phyloP scores from a whole-genome alignment of 2,797 vertebrate species.

The Danio tinwini region DNA sequence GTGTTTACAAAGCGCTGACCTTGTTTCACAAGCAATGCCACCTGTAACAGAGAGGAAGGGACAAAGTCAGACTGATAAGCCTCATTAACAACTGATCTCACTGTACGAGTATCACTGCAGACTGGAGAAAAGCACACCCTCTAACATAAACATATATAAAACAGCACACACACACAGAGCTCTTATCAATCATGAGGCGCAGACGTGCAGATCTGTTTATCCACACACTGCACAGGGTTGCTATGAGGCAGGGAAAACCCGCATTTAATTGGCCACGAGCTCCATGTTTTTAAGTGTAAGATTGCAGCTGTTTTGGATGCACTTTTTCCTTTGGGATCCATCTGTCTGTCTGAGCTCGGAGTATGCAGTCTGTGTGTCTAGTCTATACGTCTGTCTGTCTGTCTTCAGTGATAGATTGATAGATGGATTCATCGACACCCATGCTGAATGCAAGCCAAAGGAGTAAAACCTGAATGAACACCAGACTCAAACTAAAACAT shows the following conservation, averaged over 20 bases:
- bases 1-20: conserved; percentile 7
- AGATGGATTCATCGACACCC: conserved; percentile 28
- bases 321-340: conserved; percentile 11
- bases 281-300: conserved; percentile 34
- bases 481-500: background rate
- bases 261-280: conserved; percentile 6
- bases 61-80: conserved; percentile 19
- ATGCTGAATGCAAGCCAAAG: conserved; percentile 19
- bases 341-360: conserved; percentile 20
- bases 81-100: conserved; percentile 11
- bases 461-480: conserved; percentile 9
- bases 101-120: conserved; percentile 3
- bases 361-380: conserved; percentile 17
- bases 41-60: conserved; percentile 17
- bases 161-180: background rate
- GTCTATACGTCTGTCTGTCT: conserved; percentile 8
- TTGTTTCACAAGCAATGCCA: conserved; percentile 6
- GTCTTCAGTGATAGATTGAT: conserved; percentile 25
- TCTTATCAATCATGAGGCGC: conserved; percentile 30
- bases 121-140: background rate
- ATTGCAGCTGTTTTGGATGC: conserved; percentile 20
- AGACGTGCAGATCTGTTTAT: conserved; percentile 31
- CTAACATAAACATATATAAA: background rate
- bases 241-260: conserved; percentile 27
- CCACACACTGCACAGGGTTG: conserved; percentile 12